Evolutionary conservation across 1,140 invertebrate species (phyloP), one percentile per base, ranked within the genome.

Genomic region (Drosophila seguyi): DNA sequence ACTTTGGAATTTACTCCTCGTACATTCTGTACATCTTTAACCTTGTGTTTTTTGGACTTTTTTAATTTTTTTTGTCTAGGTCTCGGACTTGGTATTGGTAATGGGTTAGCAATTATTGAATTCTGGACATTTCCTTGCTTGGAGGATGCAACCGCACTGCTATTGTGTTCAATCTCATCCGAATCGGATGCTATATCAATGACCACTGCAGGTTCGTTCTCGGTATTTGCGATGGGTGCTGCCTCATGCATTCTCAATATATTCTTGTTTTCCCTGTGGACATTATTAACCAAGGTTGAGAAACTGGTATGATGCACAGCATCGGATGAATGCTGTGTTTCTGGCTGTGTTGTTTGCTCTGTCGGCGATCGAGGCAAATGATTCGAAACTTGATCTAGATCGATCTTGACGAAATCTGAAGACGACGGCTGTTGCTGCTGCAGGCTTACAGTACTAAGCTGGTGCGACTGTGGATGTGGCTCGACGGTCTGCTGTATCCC

Each of bases 401-500:
- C 39, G 14, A 22, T 72, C 6, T 73, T 73, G 2, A 34, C 25
- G 34, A 72, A 59, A 29, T 73, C 36, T 22, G 44, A 16, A 22
- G 53, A 29, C 36, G 16, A n/a, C 20, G 48, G 38, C 3, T 34
- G 31, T n/a, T 48, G 44, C 4, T 55, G 52, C 20, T 55, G 52
- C 20, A 55, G 5, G 52, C 36, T 38, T 25, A 55, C 34, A 55
- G 14, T 55, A 55, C 20, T 55, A 5, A 38, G 14, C 14, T 18
- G 36, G 2, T 29, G 36, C 10, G 47, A 22, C 36, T 74, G 63
- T 31, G 42, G 57, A n/a, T 85, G 61, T 25, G 60, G 63, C 48
- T 90, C 87, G 44, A 67, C 20, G 2, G 59, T 84, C 47, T 92
- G 90, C 73, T 93, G 62, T 95, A 92, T 91, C 22, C 91, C 91